Evolutionary conservation across 1,140 invertebrate species (phyloP), one percentile per base, ranked within the genome.

Genomic region (Acyrthosiphon pisum): DNA sequence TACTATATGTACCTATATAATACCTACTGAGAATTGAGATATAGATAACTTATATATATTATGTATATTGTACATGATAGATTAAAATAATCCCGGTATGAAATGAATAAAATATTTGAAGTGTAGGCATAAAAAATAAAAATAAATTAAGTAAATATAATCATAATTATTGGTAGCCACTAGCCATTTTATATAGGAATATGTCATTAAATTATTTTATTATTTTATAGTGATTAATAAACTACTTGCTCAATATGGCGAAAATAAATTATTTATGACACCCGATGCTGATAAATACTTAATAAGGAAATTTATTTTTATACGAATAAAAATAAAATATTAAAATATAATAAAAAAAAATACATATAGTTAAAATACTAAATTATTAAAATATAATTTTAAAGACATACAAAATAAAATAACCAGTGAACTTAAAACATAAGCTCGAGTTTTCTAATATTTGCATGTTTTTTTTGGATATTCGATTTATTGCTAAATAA

Each of bases 251-350:
- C 86, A 35, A 35, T 30, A 23, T 88, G 46, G n/a, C 18, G 48
- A 88, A 50, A 88, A 88, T 50, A 50, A 88, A 88, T 53, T n/a
- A 50, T 88, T 88, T n/a, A 88, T 88, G 35, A 50, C n/a, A 87
- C 30, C 11, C 30, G 20, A 50, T 50, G 20, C 9, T 88, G 53
- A 50, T 22, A 88, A 9, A n/a, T 88, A 35, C 20, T 88, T 48
- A 50, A 50, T 88, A 35, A 88, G 20, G 37, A 35, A 35, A 0
- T 22, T 46, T 88, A 88, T 50, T 50, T 88, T 37, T 88, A 50
- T 22, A 50, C 20, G 18, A 48, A 9, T 35, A n/a, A 50, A 88
- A 23, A 68, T n/a, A 68, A 68, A 68, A 41, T 41, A 41, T 41
- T 41, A 41, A 41, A 41, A 41, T 41, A 41, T 41, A 41, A 41